Base-by-base conservation (phyloP, 1,140 invertebrate genomes). In the Armadillidium nasatum region DNA sequence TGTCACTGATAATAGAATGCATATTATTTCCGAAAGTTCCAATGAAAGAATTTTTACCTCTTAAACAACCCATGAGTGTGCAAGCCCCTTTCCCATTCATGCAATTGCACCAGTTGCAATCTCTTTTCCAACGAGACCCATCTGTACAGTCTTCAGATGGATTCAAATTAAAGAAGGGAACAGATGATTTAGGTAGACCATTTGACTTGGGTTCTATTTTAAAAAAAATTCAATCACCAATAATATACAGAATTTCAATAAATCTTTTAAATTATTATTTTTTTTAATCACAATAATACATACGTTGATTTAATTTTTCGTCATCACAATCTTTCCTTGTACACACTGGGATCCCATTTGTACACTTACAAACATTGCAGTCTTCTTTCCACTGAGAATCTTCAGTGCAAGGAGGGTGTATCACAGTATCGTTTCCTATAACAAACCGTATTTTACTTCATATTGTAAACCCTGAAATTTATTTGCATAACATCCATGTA, bases 61-160 rank as follows among this genome's bases (percentile, higher is more conserved):
- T 19, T 19, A 21, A 9, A 44, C 74, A 75, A n/a, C 66, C 68
- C 13, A 0, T 50, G 0, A 46, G 13, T 23, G 76, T 78, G 19
- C 79, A 80, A 21, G 71, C 4, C 4, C 73, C 75, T 22, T 19
- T 13, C 33, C 79, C 79, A 15, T 67, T 11, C 4, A 21, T 9
- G 68, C 79, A 80, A 19, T 60, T 67, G 45, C 79, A 80, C 73
- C 73, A 76, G 54, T 80, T 80, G 22, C 79, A 80, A n/a, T 80
- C 76, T 50, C 75, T 67, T 69, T 67, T 77, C 79, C 79, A 80
- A 0, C 71, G 44, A 44, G 73, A 73, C 0, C 13, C 10, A 15
- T 68, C 79, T 7, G 68, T 22, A 69, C 79, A 80, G 21, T 73
- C 44, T 15, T 46, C 43, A 4, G 33, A 33, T 33, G 33, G 33